These are phyloP conservation scores for Peromyscus aztecus DNA, from an alignment of 2,797 vertebrate species.

Conservation along the genomic window DNA sequence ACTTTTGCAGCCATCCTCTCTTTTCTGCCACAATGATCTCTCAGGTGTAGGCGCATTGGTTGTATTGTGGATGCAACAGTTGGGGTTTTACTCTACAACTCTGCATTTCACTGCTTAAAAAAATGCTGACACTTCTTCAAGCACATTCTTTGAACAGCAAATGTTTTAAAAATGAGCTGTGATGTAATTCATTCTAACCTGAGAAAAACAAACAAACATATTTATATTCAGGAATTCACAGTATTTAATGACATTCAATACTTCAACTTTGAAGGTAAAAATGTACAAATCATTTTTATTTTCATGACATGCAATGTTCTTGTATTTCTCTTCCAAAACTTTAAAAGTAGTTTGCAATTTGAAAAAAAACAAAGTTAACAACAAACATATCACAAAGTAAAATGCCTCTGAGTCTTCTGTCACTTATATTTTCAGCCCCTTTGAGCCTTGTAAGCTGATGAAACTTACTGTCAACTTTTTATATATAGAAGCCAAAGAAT, in stretches of 20 bases:
- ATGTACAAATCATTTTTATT: slow-evolving; percentile 46
- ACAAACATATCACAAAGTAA: slow-evolving; percentile 7
- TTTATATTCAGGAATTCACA: background rate
- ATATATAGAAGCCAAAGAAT: background rate
- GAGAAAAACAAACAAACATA: background rate
- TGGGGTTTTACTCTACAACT: background rate
- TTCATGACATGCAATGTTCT: background rate
- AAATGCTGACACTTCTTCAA: background rate
- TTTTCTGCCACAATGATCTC: background rate
- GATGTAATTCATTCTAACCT: slow-evolving; percentile 38
- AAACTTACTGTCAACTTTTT: background rate
- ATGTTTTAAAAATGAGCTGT: slow-evolving; percentile 34
- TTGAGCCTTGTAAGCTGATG: background rate
- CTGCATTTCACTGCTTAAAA: background rate
- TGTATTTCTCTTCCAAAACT: slow-evolving; percentile 12
- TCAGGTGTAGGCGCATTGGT: background rate
- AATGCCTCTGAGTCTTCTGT: background rate
- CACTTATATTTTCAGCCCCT: background rate
- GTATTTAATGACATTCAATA: background rate
- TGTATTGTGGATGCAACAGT: background rate
- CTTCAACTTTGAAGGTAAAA: background rate
- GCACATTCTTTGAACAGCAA: background rate
- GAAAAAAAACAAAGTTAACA: slow-evolving; percentile 28
- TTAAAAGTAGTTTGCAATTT: slow-evolving; percentile 43
- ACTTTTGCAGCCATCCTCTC: background rate